Conservation (phyloP, 2,113 vertebrate species). For the Euleptes europaea region DNA sequence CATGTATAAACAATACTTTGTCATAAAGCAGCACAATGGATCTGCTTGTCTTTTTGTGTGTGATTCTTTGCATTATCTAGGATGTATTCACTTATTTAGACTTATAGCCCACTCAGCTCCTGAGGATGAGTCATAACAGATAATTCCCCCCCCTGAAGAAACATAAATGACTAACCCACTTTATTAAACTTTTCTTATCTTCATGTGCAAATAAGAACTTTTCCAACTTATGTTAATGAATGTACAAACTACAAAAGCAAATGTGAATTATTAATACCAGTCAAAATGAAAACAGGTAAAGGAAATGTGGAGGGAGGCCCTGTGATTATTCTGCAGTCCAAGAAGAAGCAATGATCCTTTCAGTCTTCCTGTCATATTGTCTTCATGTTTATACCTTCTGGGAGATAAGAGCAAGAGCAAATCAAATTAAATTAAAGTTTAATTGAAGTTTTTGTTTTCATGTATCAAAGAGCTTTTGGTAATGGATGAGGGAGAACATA, state of each 20-base stretch:
- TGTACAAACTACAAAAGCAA: not conserved
- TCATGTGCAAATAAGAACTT: not conserved
- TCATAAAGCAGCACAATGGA: not conserved
- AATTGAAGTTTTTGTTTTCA: slow-evolving; percentile 1
- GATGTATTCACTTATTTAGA: not conserved
- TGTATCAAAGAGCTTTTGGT: not conserved
- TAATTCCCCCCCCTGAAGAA: not conserved
- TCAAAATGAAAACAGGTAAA: not conserved
- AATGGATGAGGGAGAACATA: too few species aligned
- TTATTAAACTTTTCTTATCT: not conserved
- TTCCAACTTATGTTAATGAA: slow-evolving; percentile 3
- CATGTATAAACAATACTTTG: not conserved
- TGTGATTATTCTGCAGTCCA: rapidly evolving
- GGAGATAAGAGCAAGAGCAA: not conserved
- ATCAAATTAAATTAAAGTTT: not conserved
- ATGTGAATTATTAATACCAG: slow-evolving; percentile 9
- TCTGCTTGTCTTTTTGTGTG: not conserved
- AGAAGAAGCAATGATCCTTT: rapidly evolving
- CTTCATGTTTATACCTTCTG: not conserved
- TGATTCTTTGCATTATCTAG: not conserved
- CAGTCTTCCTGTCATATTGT: not conserved
- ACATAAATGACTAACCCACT: not conserved
- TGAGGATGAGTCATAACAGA: not conserved
- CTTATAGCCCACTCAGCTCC: not conserved
- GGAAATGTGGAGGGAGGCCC: rapidly evolving